Evolutionary conservation across 2,888 invertebrate genomes (phyloP), one percentile per base, ranked within the genome.

Genomic region (Nymphalis polychloros): DNA sequence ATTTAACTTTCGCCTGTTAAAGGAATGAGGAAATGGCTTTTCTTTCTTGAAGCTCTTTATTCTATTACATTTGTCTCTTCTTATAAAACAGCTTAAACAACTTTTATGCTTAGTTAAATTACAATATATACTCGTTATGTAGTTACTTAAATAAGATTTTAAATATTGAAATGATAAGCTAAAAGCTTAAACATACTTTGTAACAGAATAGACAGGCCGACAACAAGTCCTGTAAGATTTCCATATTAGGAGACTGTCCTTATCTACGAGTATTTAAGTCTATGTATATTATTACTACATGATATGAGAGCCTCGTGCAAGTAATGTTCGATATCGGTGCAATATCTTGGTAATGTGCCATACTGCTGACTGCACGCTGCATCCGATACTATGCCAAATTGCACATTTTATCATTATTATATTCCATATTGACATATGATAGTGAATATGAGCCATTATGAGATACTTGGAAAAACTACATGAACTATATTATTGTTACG

Each of bases 341-440:
- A 63, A 72, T 68, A 72, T 72, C 72, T 72, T 67, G 64, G 64
- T 72, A 72, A 72, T 69, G 67, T 65, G 67, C 72, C 64, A 64
- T 68, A 49, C 55, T n/a, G 59, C 59, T 53, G 62, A 35, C 61
- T 50, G 47, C 27, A 59, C 47, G 49, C 59, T 52, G 48, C 63
- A 64, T 48, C 52, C 46, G 63, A 59, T 59, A 59, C 59, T 66
- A 69, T 63, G 67, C 71, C 69, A 64, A 71, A 63, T 64, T 19
- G 60, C 48, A 20, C 46, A 41, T 67, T 49, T 64, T 64, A 64
- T 61, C 64, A 61, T 49, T 64, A 63, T 53, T 53, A 59, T 57
- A 67, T 64, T 52, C 48, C 52, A 59, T 68, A 27, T 55, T 46
- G 19, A 47, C 20, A 63, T 63, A 31, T 66, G 48, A 48, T 59